Percentiles rank a stretch among this genome's conserved stretches.
These are phyloP conservation scores for Microctenopoma stevenorrisi DNA, from an alignment of 2,797 vertebrate species.

Conservation along the genomic window DNA sequence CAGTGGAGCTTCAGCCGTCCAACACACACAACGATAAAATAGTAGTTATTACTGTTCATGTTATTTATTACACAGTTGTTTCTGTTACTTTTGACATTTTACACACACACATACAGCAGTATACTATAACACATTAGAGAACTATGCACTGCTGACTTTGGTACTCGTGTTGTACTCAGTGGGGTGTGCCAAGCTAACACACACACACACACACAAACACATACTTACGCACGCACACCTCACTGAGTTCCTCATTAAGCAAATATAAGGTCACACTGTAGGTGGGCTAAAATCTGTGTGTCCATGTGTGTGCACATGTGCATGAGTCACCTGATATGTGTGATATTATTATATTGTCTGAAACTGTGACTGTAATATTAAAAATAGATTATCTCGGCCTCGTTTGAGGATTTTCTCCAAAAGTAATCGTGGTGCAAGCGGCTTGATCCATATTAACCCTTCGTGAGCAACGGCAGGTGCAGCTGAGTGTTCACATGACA, in stretches of 20 bases:
- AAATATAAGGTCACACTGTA: slow-evolving; percentile 71
- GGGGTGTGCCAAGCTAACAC: slow-evolving; percentile 50
- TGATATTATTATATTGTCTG: slow-evolving; percentile 30
- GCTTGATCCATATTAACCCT: slow-evolving; percentile 62
- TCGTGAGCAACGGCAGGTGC: slow-evolving; percentile 11
- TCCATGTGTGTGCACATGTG: slow-evolving; percentile 24
- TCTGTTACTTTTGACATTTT: slow-evolving; percentile 37
- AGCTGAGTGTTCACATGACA: background rate
- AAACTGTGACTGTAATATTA: slow-evolving; percentile 61
- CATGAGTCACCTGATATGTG: slow-evolving; percentile 26
- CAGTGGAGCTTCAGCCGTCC: too few species aligned
- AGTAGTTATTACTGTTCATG: background rate
- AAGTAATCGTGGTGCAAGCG: slow-evolving; percentile 68
- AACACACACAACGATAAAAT: too few species aligned
- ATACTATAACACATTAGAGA: slow-evolving; percentile 17
- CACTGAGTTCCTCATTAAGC: slow-evolving; percentile 71
- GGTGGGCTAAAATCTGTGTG: slow-evolving; percentile 50
- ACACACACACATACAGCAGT: background rate
- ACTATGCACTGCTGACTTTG: slow-evolving; percentile 47
- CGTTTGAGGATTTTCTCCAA: slow-evolving; percentile 70
- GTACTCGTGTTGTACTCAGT: slow-evolving; percentile 37
- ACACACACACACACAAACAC: slow-evolving; percentile 34
- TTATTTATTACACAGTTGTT: background rate
- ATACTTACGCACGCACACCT: slow-evolving; percentile 29
- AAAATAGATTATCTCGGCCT: slow-evolving; percentile 72